Base-by-base conservation (phyloP, 2,797 vertebrate species). In the Malurus splendens region DNA sequence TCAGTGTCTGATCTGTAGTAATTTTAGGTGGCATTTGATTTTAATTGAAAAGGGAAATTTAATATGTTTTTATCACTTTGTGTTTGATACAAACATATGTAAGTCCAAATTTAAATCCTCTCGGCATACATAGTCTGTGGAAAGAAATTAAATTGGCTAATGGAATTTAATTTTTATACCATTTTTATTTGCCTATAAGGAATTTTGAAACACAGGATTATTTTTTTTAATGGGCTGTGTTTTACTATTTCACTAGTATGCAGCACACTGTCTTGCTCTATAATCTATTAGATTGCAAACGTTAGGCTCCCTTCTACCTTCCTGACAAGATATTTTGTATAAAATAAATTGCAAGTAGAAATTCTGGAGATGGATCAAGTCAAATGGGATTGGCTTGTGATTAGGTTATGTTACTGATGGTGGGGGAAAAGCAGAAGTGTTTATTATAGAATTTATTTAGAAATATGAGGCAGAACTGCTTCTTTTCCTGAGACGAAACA, bases 301-400 rank as follows among this genome's bases (percentile, higher is more conserved):
- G 30, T 27, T 90, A 42, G 62, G 22, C 18, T 75, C 55, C 23
- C 38, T 85, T 92, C 66, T 44, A 60, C 73, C 45, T 89, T 90
- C 73, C 65, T 80, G 75, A 52, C 62, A 68, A 75, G 55, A 85
- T 72, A 51, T 89, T 95, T 86, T 82, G 12, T 85, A 25, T 89
- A 68, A 92, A 91, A 84, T 64, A 48, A 82, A 66, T 77, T 66
- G 23, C 38, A 80, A 0, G 27, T 59, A 65, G 70, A 56, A 83
- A 50, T 85, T 90, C 59, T 81, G 61, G 70, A 92, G 64, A 42
- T 48, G 6, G 86, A 79, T 92, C 68, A 79, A 86, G 65, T 71
- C 42, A 73, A 56, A 67, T 32, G 22, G 36, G 36, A 78, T 75
- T 89, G 47, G 51, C n/a, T 91, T 88, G 22, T 57, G 62, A 38